Evolutionary conservation across 2,888 invertebrate species (phyloP).

Genomic region (Nomada ferruginata): DNA sequence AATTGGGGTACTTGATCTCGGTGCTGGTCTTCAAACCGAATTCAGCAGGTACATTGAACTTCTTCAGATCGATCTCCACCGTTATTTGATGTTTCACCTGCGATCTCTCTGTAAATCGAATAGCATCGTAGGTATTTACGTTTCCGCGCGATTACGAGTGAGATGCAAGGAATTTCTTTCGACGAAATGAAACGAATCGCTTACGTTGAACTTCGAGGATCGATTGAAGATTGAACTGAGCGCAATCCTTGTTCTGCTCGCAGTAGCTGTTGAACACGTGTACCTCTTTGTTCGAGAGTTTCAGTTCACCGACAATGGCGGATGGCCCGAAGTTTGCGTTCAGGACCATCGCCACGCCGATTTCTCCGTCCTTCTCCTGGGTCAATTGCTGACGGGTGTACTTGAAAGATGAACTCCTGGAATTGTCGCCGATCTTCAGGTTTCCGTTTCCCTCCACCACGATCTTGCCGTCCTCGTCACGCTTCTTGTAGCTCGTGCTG

Average conservation of each 20-base stretch:
- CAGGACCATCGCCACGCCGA: conserved; percentile 88
- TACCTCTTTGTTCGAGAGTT: conserved; percentile 90
- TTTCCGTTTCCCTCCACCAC: conserved; percentile 91
- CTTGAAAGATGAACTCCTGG: conserved; percentile 90
- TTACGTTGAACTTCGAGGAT: conserved; percentile 80
- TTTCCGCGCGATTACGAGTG: not conserved
- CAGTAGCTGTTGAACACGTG: conserved; percentile 90
- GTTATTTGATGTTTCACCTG: conserved; percentile 87
- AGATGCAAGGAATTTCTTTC: not conserved
- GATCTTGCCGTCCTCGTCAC: conserved; percentile 87
- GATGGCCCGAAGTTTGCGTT: conserved; percentile 89
- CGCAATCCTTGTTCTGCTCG: conserved; percentile 92
- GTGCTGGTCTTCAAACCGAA: conserved; percentile 89
- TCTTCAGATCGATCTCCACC: conserved; percentile 89
- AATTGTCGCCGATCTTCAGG: conserved; percentile 89
- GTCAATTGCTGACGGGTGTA: conserved; percentile 88
- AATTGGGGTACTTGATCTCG: conserved; percentile 86
- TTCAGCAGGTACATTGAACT: conserved; percentile 90
- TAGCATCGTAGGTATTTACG: not conserved
- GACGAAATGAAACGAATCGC: conserved; percentile 38
- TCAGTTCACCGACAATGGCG: conserved; percentile 89
- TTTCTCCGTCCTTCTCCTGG: conserved; percentile 87
- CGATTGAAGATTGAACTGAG: conserved; percentile 89
- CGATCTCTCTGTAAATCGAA: conserved; percentile 74
- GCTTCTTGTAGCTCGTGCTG: conserved; percentile 89